These are phyloP conservation scores for Pogonophryne albipinna DNA, from an alignment of 2,797 vertebrate species.

Conservation along the genomic window DNA sequence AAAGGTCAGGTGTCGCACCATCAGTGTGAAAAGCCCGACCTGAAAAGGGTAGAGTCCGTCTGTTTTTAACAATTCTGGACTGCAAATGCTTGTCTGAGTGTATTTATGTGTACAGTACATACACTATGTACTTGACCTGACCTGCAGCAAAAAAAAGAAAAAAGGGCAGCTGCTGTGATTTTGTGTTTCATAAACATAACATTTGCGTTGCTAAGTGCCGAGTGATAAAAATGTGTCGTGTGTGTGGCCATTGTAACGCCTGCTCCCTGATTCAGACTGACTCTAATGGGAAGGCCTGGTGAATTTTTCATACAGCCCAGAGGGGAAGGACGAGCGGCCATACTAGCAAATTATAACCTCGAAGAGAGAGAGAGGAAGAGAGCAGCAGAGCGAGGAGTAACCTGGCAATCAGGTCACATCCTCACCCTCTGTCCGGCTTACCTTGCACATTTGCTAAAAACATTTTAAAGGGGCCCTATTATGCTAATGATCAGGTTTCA, in stretches of 20 bases:
- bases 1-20: conserved; percentile 80
- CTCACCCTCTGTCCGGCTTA: not conserved
- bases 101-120: conserved; percentile 15
- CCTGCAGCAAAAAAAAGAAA: conserved; percentile 17
- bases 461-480: no score
- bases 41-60: conserved; percentile 64
- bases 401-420: conserved; percentile 24
- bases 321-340: conserved; percentile 85
- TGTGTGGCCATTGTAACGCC: conserved; percentile 58
- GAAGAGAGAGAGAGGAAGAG: conserved; percentile 18
- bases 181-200: conserved; percentile 65
- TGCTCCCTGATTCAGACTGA: conserved; percentile 87
- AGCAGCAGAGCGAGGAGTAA: conserved; percentile 3
- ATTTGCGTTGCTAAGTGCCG: conserved; percentile 74
- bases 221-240: conserved; percentile 57
- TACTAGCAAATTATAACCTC: conserved; percentile 83
- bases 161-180: conserved; percentile 65
- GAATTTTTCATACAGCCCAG: conserved; percentile 94
- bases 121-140: not conserved
- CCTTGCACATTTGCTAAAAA: not conserved
- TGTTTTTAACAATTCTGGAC: conserved; percentile 47
- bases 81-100: conserved; percentile 7
- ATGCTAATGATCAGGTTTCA: no score
- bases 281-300: conserved; percentile 92
- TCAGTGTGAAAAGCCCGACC: conserved; percentile 66